phyloP scores from a whole-genome alignment of 2,113 vertebrate genomes.

The Progne subis region DNA sequence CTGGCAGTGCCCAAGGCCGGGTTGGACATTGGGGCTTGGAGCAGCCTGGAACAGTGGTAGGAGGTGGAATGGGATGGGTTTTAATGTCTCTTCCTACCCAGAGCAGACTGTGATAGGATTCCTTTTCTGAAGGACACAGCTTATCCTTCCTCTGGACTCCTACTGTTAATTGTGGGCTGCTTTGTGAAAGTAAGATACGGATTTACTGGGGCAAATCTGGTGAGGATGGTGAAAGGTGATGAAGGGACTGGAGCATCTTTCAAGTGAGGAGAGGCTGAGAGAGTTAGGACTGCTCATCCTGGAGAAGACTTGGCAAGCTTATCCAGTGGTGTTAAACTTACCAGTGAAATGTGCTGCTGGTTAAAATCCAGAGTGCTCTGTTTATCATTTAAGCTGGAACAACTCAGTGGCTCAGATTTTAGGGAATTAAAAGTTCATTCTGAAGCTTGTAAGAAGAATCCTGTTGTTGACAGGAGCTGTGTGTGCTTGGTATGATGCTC shows the following conservation, averaged over 20 bases:
- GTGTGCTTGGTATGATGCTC: neutral
- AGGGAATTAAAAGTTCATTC: neutral
- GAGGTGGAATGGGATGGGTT: neutral
- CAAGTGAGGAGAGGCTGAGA: neutral
- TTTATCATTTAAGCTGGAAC: neutral
- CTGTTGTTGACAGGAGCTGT: neutral
- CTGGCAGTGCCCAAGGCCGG: neutral
- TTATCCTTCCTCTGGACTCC: neutral
- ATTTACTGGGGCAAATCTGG: neutral
- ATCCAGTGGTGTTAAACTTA: neutral
- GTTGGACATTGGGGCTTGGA: fast-evolving
- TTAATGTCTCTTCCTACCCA: neutral
- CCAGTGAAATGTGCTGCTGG: neutral
- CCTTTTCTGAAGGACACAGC: neutral
- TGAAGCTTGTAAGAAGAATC: neutral
- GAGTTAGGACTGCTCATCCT: neutral
- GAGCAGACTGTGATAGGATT: neutral
- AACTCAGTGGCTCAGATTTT: neutral
- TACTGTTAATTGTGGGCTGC: fast-evolving
- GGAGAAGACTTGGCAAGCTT: neutral
- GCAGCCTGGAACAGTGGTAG: fast-evolving
- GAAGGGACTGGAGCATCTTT: neutral
- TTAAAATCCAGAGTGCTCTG: neutral
- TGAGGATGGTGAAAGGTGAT: fast-evolving
- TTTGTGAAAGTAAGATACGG: fast-evolving